A percentile compares a stretch with the other conserved stretches of the same genome.
Evolutionary conservation across 2,113 vertebrate species (phyloP).

Genomic region (Tympanuchus pallidicinctus): DNA sequence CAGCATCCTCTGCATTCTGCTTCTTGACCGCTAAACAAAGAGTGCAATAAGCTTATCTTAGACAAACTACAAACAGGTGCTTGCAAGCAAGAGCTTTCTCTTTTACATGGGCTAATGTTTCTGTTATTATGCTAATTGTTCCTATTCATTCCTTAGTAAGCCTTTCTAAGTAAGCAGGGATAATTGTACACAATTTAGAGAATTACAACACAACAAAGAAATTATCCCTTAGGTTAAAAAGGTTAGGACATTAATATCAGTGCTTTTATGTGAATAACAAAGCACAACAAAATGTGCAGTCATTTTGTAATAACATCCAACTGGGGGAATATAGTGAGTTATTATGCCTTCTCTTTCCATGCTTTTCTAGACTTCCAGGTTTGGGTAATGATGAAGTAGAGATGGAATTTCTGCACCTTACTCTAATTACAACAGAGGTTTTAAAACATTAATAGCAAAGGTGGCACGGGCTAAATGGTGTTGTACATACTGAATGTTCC

Average conservation of each 20-base stretch:
- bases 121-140: constrained; percentile 73
- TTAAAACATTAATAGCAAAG: background rate
- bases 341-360: background rate
- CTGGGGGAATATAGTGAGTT: background rate
- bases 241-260: background rate
- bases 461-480: background rate
- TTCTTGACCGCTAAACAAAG: constrained; percentile 24
- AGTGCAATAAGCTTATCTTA: constrained; percentile 13
- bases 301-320: background rate
- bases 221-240: constrained; percentile 30
- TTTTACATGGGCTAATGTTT: constrained; percentile 42
- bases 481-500: background rate
- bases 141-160: constrained; percentile 64
- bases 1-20: background rate
- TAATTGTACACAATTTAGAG: constrained; percentile 67
- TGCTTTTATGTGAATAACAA: constrained; percentile 25
- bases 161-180: constrained; percentile 48
- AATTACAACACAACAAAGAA: constrained; percentile 21
- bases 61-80: constrained; percentile 17
- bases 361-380: background rate
- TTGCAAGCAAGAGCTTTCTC: constrained; percentile 5
- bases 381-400: background rate
- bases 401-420: background rate
- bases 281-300: background rate
- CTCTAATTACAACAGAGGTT: background rate